Percentiles rank a stretch among this genome's conserved stretches.
Evolutionary conservation across 2,888 invertebrate genomes (phyloP).

Genomic region (Campoplex capitator): DNA sequence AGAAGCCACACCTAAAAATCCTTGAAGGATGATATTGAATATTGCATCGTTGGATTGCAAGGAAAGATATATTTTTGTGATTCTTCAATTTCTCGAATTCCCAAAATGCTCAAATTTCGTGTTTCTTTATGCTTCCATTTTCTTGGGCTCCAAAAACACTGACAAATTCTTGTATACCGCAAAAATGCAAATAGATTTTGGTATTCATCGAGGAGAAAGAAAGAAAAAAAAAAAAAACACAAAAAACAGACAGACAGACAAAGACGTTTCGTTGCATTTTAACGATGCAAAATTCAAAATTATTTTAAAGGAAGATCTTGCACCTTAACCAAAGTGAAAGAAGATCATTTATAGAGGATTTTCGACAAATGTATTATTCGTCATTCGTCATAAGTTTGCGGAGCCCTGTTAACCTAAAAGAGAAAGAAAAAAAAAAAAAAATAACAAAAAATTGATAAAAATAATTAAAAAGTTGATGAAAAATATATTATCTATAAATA

Average conservation of each 20-base stretch:
- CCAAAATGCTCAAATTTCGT: not conserved
- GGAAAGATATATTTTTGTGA: not conserved
- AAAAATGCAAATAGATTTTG: not conserved
- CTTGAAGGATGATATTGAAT: not conserved
- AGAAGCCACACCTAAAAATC: slow-evolving; percentile 27
- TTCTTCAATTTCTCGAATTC: not conserved
- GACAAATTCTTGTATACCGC: not conserved
- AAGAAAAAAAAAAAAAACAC: not conserved
- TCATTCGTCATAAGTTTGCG: slow-evolving; percentile 53
- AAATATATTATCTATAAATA: slow-evolving; percentile 51
- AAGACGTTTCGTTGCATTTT: not conserved
- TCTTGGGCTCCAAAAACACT: not conserved
- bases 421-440: slow-evolving; percentile 28
- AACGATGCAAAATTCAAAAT: not conserved
- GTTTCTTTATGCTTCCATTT: not conserved
- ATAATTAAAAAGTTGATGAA: slow-evolving; percentile 36
- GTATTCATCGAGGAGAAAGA: too few species aligned
- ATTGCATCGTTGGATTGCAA: not conserved
- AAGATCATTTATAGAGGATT: slow-evolving; percentile 35
- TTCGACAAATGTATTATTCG: slow-evolving; percentile 57
- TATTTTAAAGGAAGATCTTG: slow-evolving; percentile 20
- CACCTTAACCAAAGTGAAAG: slow-evolving; percentile 22
- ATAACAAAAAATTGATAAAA: not conserved
- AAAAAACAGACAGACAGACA: too few species aligned
- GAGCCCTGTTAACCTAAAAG: slow-evolving; percentile 55